A percentile compares a stretch with the other conserved stretches of the same genome.
Conservation (phyloP, 53 echinoderm and acorn worm species). For the Stichopus horrens region DNA sequence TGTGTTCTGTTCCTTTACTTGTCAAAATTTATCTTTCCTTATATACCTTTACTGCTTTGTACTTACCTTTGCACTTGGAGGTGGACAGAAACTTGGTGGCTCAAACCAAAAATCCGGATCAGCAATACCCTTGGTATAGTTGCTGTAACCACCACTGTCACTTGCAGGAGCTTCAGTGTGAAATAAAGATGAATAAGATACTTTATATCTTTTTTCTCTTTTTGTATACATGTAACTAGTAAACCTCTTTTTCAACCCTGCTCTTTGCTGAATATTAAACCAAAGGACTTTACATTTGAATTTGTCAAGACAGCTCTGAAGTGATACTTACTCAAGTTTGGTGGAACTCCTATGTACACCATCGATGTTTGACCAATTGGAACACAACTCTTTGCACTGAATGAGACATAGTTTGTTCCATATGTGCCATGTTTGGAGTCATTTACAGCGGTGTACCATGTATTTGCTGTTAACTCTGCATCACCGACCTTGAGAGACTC, state of each 20-base stretch:
- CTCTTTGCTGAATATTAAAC: too few relatives aligned
- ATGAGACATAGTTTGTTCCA: background rate
- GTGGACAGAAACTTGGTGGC: slow-evolving; percentile 25
- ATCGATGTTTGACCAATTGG: slow-evolving; percentile 14
- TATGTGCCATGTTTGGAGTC: slow-evolving; percentile 33
- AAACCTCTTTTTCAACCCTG: too few relatives aligned
- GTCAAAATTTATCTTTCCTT: background rate
- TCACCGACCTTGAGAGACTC: background rate
- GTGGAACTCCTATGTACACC: slow-evolving; percentile 16
- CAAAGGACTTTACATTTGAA: too few relatives aligned
- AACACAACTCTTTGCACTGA: slow-evolving; percentile 20
- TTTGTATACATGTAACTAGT: too few relatives aligned
- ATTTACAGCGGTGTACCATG: background rate
- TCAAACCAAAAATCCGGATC: slow-evolving; percentile 33
- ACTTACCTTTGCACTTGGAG: background rate
- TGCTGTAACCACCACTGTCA: slow-evolving; percentile 23
- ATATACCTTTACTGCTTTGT: background rate
- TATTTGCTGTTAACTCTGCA: background rate
- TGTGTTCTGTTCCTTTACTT: too few relatives aligned
- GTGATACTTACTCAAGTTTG: slow-evolving; percentile 17
- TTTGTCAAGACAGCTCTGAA: background rate
- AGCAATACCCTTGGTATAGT: slow-evolving; percentile 14
- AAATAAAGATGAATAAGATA: too few relatives aligned
- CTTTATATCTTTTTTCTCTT: too few relatives aligned
- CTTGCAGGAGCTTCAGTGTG: background rate